These are phyloP conservation scores for Selenia dentaria DNA, from an alignment of 2,888 invertebrate genomes.

Conservation along the genomic window DNA sequence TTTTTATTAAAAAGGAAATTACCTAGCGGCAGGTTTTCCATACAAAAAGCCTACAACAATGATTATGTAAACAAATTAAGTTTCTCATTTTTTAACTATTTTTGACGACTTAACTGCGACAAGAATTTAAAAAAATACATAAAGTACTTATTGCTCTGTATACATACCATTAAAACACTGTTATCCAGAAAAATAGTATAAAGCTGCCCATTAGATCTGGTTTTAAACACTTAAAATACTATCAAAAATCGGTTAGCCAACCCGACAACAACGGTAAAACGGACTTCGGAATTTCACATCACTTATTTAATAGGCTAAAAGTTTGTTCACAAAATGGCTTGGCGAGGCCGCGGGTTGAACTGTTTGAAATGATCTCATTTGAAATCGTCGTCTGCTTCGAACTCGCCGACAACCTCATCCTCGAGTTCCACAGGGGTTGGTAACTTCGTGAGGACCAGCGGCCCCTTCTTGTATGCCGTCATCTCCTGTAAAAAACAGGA, in stretches of 20 bases:
- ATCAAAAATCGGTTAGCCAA: conserved; percentile 11
- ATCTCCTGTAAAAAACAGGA: conserved; percentile 89
- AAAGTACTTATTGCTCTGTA: conserved; percentile 1
- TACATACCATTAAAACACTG: not conserved
- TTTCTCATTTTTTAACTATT: too few species aligned
- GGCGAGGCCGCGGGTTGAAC: conserved; percentile 10
- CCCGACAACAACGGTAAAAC: conserved; percentile 7
- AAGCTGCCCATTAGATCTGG: conserved; percentile 2
- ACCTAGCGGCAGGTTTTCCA: too few species aligned
- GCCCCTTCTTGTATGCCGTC: conserved; percentile 93
- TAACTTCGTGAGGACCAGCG: conserved; percentile 66
- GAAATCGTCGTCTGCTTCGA: conserved; percentile 87
- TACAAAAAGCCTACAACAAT: too few species aligned
- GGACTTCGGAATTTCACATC: conserved; percentile 14
- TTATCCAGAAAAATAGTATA: conserved; percentile 1
- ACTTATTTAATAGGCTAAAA: conserved; percentile 19
- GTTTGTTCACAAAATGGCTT: conserved; percentile 29
- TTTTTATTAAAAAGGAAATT: too few species aligned
- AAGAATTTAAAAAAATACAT: not conserved
- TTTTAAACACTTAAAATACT: conserved; percentile 9
- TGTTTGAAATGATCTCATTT: conserved; percentile 54
- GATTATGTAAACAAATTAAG: too few species aligned
- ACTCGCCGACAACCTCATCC: conserved; percentile 86
- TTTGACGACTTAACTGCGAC: too few species aligned
- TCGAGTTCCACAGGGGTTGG: conserved; percentile 47